phyloP scores from a whole-genome alignment of 2,797 vertebrate genomes.

The Acanthurus tractus region DNA sequence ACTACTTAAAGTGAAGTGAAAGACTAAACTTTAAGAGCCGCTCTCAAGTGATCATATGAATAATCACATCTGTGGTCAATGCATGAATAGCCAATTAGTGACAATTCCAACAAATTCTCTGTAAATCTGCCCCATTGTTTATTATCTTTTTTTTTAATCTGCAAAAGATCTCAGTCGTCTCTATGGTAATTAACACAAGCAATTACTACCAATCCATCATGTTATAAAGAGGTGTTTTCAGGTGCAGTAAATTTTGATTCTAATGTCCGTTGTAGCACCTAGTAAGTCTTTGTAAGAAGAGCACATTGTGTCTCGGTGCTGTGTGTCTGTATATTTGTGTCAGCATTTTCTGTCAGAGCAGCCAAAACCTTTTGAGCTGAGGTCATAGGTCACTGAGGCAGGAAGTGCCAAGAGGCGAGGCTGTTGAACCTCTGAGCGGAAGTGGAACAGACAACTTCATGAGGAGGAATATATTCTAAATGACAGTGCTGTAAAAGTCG shows the following conservation, averaged over 20 bases:
- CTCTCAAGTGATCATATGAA: neutral
- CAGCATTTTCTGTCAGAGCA: constrained; percentile 11
- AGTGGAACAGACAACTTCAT: constrained; percentile 14
- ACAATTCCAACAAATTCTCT: neutral
- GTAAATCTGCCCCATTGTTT: neutral
- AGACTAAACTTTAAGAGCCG: neutral
- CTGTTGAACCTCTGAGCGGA: constrained; percentile 29
- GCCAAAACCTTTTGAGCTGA: constrained; percentile 9
- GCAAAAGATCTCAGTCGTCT: too few relatives aligned
- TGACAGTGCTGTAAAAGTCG: constrained; percentile 28
- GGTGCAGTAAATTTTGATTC: constrained; percentile 3
- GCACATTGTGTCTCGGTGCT: neutral
- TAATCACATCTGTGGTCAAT: constrained; percentile 1
- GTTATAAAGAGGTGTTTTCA: too few relatives aligned
- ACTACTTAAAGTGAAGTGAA: neutral
- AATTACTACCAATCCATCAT: too few relatives aligned
- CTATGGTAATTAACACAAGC: too few relatives aligned
- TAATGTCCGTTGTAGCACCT: constrained; percentile 12
- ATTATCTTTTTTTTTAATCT: too few relatives aligned
- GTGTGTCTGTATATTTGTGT: neutral
- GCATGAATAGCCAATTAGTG: neutral
- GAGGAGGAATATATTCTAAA: constrained; percentile 20
- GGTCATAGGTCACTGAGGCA: constrained; percentile 32
- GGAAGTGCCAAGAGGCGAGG: constrained; percentile 26
- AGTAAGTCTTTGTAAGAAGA: neutral